A percentile compares a stretch with the other conserved stretches of the same genome.
Conservation (phyloP, 1,140 invertebrate species). For the Conus ventricosus region DNA sequence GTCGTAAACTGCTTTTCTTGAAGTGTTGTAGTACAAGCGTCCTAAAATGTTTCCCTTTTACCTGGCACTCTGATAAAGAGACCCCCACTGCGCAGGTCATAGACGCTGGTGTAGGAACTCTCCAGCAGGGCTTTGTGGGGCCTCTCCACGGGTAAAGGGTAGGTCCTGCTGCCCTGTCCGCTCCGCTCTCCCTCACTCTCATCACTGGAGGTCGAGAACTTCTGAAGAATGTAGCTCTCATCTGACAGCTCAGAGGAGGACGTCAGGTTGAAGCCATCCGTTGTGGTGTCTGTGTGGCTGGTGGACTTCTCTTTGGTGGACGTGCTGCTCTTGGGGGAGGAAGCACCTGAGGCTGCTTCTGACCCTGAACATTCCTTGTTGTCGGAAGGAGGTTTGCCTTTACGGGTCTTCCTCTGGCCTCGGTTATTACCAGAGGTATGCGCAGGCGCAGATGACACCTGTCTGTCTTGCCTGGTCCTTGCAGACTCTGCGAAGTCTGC, state of each 20-base stretch:
- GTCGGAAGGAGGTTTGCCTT: too few relatives aligned
- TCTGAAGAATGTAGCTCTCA: conserved; percentile 32
- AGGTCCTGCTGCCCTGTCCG: neutral
- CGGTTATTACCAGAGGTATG: neutral
- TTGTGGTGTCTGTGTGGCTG: neutral
- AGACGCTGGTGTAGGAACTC: neutral
- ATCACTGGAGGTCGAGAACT: conserved; percentile 9
- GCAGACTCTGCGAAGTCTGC: too few relatives aligned
- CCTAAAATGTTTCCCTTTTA: neutral
- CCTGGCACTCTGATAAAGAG: conserved; percentile 2
- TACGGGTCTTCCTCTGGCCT: too few relatives aligned
- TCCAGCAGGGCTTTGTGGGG: conserved; percentile 1
- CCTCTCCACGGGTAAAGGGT: conserved; percentile 3
- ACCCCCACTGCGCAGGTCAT: neutral
- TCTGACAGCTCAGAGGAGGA: conserved; percentile 21
- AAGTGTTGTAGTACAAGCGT: too few relatives aligned
- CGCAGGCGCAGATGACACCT: neutral
- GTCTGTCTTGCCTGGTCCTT: neutral
- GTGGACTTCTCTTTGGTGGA: neutral
- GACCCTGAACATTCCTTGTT: neutral
- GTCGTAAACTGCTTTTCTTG: too few relatives aligned
- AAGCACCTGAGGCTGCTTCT: neutral
- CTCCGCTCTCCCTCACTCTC: neutral
- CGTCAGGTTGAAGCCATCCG: neutral
- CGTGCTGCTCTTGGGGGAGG: neutral